Conservation (phyloP, 2,888 invertebrate genomes). For the Aricia artaxerxes region DNA sequence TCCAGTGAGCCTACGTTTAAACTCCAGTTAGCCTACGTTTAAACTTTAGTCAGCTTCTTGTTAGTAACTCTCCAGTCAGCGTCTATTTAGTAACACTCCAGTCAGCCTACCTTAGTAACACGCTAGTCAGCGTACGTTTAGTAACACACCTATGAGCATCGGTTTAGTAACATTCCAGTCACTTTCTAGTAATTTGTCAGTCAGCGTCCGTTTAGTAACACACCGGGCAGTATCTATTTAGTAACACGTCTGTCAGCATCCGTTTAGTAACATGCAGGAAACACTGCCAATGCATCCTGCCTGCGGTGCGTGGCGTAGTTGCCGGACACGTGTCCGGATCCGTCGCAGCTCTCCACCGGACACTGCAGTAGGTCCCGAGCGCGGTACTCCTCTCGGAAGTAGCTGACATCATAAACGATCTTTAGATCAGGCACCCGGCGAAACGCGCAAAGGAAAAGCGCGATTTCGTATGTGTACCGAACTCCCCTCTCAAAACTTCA, state of each 20-base stretch:
- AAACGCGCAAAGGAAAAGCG: background rate
- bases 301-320: constrained; percentile 94
- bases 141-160: background rate
- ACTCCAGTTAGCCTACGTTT: no score
- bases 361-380: constrained; percentile 89
- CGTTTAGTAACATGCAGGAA: background rate
- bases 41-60: no score
- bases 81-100: no score
- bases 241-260: background rate
- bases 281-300: constrained; percentile 63
- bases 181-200: background rate
- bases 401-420: constrained; percentile 54
- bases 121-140: no score
- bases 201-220: background rate
- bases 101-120: no score
- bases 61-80: background rate
- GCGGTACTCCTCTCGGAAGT: constrained; percentile 66
- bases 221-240: background rate
- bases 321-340: constrained; percentile 92
- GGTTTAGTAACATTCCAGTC: background rate
- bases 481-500: background rate
- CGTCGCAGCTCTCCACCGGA: constrained; percentile 90
- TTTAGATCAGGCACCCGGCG: background rate
- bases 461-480: background rate
- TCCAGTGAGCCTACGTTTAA: no score